Percentiles rank a stretch among this genome's conserved stretches.
These are phyloP conservation scores for Nomada hirtipes DNA, from an alignment of 2,888 invertebrate species.

Conservation along the genomic window DNA sequence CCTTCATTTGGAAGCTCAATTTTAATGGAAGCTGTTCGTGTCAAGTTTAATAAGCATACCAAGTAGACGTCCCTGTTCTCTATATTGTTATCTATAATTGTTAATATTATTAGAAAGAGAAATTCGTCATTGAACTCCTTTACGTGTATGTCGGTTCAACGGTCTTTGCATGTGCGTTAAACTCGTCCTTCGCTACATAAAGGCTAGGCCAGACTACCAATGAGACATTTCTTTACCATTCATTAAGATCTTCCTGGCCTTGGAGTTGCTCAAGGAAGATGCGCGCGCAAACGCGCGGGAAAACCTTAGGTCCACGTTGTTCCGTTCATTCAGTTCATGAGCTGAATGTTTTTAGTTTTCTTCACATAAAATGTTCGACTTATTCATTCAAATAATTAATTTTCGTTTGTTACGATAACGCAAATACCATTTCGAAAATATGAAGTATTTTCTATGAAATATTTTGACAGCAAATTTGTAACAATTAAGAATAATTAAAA, in stretches of 20 bases:
- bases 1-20: conserved; percentile 3
- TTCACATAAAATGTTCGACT: no score
- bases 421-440: no score
- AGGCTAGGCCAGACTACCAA: conserved; percentile 38
- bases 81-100: background rate
- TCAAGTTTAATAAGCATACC: background rate
- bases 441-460: no score
- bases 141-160: background rate
- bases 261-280: conserved; percentile 51
- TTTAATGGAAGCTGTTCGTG: background rate
- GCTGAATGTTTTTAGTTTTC: background rate
- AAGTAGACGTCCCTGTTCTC: background rate
- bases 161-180: background rate
- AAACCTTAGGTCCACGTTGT: conserved; percentile 32
- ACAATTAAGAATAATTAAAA: background rate
- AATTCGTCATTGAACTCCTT: background rate
- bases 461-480: background rate
- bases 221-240: conserved; percentile 59
- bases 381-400: no score
- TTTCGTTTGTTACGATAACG: background rate
- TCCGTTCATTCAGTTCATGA: conserved; percentile 40
- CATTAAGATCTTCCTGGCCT: conserved; percentile 66
- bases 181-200: conserved; percentile 35
- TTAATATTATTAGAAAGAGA: background rate
- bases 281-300: conserved; percentile 69